These are phyloP conservation scores for Alligator sinensis DNA, from an alignment of 2,113 vertebrate genomes.

Conservation along the genomic window DNA sequence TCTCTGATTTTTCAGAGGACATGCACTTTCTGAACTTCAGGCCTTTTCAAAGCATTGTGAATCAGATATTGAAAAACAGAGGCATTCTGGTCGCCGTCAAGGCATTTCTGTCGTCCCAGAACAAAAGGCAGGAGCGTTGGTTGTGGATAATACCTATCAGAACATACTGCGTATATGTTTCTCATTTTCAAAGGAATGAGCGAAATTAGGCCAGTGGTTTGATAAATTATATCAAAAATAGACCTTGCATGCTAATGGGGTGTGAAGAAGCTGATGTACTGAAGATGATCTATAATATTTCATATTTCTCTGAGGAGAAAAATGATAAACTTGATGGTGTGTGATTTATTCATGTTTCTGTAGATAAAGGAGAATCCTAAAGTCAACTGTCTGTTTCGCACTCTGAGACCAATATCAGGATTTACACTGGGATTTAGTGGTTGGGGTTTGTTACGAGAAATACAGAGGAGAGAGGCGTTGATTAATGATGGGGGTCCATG, in stretches of 20 bases:
- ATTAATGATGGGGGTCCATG: slow-evolving; percentile 51
- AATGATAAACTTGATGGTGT: slow-evolving; percentile 80
- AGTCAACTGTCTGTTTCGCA: slow-evolving; percentile 68
- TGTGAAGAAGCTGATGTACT: slow-evolving; percentile 81
- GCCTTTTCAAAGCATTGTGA: neutral
- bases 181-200: slow-evolving; percentile 65
- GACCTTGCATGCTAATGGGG: slow-evolving; percentile 78
- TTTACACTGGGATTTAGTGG: slow-evolving; percentile 43
- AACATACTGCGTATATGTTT: slow-evolving; percentile 42
- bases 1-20: neutral
- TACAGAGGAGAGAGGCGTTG: slow-evolving; percentile 16
- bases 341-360: slow-evolving; percentile 81
- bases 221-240: slow-evolving; percentile 82
- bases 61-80: neutral
- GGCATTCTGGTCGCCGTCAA: neutral
- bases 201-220: slow-evolving; percentile 80
- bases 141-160: neutral
- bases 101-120: neutral
- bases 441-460: slow-evolving; percentile 55
- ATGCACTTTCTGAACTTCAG: neutral
- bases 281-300: slow-evolving; percentile 80
- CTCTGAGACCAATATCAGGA: slow-evolving; percentile 9
- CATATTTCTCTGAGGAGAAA: slow-evolving; percentile 80
- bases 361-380: slow-evolving; percentile 69
- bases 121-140: neutral